These are phyloP conservation scores for Myotis planiceps DNA, from an alignment of 2,797 vertebrate genomes.

Conservation along the genomic window DNA sequence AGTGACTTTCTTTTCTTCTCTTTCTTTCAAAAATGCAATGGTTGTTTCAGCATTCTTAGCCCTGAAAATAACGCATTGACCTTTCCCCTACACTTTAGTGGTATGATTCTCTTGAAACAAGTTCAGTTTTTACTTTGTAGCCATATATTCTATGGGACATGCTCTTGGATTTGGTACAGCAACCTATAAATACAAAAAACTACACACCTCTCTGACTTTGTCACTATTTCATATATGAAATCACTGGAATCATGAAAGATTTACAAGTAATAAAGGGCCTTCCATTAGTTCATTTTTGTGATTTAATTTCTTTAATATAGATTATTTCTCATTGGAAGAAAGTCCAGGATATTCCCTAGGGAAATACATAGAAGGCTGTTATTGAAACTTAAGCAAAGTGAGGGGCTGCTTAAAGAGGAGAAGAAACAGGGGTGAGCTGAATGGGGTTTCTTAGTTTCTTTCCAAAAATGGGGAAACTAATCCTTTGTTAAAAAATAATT, in stretches of 20 bases:
- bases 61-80: constrained; percentile 50
- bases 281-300: constrained; percentile 38
- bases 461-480: neutral
- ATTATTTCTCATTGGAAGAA: constrained; percentile 39
- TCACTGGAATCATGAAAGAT: constrained; percentile 46
- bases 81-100: constrained; percentile 39
- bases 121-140: constrained; percentile 65
- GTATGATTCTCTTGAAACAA: constrained; percentile 51
- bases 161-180: constrained; percentile 42
- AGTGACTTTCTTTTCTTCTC: constrained; percentile 9
- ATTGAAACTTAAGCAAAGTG: neutral
- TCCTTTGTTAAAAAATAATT: neutral
- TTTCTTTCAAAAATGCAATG: constrained; percentile 55
- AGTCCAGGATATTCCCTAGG: neutral
- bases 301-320: constrained; percentile 52
- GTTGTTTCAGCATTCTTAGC: constrained; percentile 51
- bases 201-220: constrained; percentile 36
- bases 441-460: neutral
- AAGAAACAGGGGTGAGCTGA: neutral
- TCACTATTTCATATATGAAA: constrained; percentile 26
- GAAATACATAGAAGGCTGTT: neutral
- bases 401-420: neutral
- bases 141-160: constrained; percentile 24
- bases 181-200: constrained; percentile 38
- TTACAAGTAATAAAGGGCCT: constrained; percentile 12